These are phyloP conservation scores for Scarus forsteni DNA, from an alignment of 2,797 vertebrate species.

Conservation along the genomic window DNA sequence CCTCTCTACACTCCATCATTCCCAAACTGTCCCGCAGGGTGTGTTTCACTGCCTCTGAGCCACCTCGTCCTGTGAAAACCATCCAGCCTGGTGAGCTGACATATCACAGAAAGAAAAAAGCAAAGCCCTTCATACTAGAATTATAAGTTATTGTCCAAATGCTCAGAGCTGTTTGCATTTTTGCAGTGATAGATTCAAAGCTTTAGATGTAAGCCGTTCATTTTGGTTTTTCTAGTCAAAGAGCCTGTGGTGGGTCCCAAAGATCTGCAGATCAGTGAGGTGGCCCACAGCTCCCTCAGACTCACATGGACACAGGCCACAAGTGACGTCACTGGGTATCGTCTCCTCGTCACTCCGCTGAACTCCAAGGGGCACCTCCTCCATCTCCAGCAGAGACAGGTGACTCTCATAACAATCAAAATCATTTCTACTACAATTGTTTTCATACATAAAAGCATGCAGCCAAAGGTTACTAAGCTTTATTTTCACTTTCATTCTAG, in stretches of 20 bases:
- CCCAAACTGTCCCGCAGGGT: constrained; percentile 88
- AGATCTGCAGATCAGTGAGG: constrained; percentile 86
- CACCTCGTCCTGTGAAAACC: constrained; percentile 83
- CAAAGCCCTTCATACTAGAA: too few relatives aligned
- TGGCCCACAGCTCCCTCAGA: constrained; percentile 85
- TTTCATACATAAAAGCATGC: too few relatives aligned
- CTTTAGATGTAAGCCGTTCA: too few relatives aligned
- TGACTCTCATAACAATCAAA: constrained; percentile 45
- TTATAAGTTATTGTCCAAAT: too few relatives aligned
- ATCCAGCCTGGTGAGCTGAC: constrained; percentile 71
- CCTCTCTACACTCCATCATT: constrained; percentile 76
- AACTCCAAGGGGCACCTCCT: constrained; percentile 69
- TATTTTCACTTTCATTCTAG: too few relatives aligned
- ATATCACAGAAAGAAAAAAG: neutral
- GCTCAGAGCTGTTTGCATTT: too few relatives aligned
- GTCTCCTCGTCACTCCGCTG: constrained; percentile 79
- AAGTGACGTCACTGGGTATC: constrained; percentile 86
- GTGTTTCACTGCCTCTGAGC: constrained; percentile 90
- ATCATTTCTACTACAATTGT: too few relatives aligned
- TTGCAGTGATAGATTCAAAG: too few relatives aligned
- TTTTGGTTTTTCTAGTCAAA: constrained; percentile 65
- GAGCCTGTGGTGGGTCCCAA: constrained; percentile 82
- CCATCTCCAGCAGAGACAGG: constrained; percentile 80
- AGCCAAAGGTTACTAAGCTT: too few relatives aligned
- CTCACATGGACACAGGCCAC: constrained; percentile 90